Evolutionary conservation across 2,888 invertebrate species (phyloP).

Genomic region (Linyphia triangularis): DNA sequence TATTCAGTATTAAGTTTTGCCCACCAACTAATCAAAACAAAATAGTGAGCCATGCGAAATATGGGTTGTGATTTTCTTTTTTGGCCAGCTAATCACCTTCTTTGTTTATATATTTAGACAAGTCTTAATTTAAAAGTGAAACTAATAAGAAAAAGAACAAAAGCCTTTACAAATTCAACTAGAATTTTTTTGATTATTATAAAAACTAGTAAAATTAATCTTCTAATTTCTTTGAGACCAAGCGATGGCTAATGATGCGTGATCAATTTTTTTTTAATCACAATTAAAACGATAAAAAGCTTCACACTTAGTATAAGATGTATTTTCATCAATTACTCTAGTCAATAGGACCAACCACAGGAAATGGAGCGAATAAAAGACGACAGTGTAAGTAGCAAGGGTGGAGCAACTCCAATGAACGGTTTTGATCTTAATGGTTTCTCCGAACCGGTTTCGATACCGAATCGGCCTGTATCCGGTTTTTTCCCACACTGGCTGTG

Average conservation of each 20-base stretch:
- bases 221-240: background rate
- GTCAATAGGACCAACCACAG: constrained; percentile 53
- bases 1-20: no score
- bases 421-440: constrained; percentile 41
- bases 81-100: no score
- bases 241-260: background rate
- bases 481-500: constrained; percentile 61
- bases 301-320: background rate
- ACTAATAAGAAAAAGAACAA: no score
- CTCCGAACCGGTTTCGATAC: constrained; percentile 57
- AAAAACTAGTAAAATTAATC: background rate
- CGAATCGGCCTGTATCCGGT: constrained; percentile 60
- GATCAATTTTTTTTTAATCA: background rate
- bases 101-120: no score
- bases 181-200: no score
- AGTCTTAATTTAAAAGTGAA: no score
- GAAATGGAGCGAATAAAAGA: constrained; percentile 68
- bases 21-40: no score
- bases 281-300: background rate
- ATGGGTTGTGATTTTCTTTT: no score
- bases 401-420: constrained; percentile 53
- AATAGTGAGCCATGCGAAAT: no score
- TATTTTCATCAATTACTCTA: constrained; percentile 18
- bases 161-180: no score
- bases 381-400: constrained; percentile 24